Percentiles rank a stretch among this genome's conserved stretches.
Conservation (phyloP, 2,797 vertebrate species). For the Sebastes ruberrimus region DNA sequence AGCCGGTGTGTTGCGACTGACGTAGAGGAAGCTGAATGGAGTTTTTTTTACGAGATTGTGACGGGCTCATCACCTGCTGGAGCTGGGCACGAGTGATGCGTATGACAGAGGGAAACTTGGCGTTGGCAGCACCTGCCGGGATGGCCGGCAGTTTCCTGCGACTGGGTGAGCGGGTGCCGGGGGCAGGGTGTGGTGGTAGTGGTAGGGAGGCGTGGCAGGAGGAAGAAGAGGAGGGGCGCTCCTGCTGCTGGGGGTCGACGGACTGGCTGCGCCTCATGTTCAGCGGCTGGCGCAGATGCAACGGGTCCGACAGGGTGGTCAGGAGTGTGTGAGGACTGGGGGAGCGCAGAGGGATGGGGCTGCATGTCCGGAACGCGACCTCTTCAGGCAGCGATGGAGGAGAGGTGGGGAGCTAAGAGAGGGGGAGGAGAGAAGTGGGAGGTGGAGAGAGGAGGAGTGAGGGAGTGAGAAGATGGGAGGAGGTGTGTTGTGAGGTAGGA, state of each 20-base stretch:
- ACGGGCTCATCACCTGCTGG: conserved; percentile 89
- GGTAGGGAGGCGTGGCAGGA: conserved; percentile 76
- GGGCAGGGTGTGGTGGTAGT: conserved; percentile 64
- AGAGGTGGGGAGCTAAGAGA: conserved; percentile 91
- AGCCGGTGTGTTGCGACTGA: neutral
- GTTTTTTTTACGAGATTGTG: conserved; percentile 14
- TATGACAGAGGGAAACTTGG: conserved; percentile 92
- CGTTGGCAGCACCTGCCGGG: conserved; percentile 86
- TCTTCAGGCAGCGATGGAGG: conserved; percentile 89
- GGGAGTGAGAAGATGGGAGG: conserved; percentile 55
- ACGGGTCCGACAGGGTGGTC: conserved; percentile 86
- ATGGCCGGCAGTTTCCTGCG: conserved; percentile 91
- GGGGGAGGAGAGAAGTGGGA: conserved; percentile 56
- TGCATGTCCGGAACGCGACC: conserved; percentile 83
- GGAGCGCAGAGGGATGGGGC: conserved; percentile 86
- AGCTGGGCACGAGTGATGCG: conserved; percentile 92
- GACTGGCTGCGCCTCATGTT: conserved; percentile 89
- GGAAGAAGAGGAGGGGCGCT: conserved; percentile 74
- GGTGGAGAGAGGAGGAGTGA: conserved; percentile 82
- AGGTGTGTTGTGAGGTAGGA: conserved; percentile 12
- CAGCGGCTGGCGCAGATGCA: conserved; percentile 83
- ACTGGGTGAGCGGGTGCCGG: conserved; percentile 79
- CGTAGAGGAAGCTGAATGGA: conserved; percentile 31
- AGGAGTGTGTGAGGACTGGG: conserved; percentile 88
- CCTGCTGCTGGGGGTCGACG: conserved; percentile 80